Base-by-base conservation (phyloP, 2,888 invertebrate species). In the Drosophila nr. medialis region DNA sequence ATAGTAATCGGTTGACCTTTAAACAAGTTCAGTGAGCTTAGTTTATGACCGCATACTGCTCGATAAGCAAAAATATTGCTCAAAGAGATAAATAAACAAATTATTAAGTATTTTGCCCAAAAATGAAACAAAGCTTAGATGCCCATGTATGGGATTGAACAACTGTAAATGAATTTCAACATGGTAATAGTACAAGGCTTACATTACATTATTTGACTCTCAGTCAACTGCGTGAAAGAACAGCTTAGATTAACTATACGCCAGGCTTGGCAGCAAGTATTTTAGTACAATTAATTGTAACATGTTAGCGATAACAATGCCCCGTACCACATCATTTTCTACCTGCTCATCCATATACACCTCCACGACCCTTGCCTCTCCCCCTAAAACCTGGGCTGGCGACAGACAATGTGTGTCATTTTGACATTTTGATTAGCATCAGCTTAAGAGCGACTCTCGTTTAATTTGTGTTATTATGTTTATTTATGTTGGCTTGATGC, bases 401-500 rank as follows among this genome's bases (percentile, higher is more conserved):
- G 34, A 7, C 59, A 62, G 56, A 66, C 71, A 67, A 62, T 72
- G 72, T 42, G 59, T 72, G 58, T 69, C 72, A 80, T 73, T 45
- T 69, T 83, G 77, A 56, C 36, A 65, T 64, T 70, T 72, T 68
- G 72, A 66, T 78, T 80, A 70, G 72, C 67, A 55, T 59, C 55
- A 72, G 83, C 83, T 68, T 77, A 75, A 62, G 64, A 77, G 63
- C 72, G 60, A 64, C 61, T 77, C 82, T 81, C 67, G 87, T 82
- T 87, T 82, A 75, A 87, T 87, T 89, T 80, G 34, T 54, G 64
- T 70, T 55, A 58, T 76, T 69, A 74, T 24, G 24, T 84, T 84
- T 77, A 86, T 89, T 77, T 71, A 67, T 65, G 56, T 63, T 38
- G 24, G 65, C 50, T 21, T 42, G 64, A 53, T 40, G 51, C 70